Conservation (phyloP, 2,797 vertebrate genomes). For the Cetoscarus ocellatus region DNA sequence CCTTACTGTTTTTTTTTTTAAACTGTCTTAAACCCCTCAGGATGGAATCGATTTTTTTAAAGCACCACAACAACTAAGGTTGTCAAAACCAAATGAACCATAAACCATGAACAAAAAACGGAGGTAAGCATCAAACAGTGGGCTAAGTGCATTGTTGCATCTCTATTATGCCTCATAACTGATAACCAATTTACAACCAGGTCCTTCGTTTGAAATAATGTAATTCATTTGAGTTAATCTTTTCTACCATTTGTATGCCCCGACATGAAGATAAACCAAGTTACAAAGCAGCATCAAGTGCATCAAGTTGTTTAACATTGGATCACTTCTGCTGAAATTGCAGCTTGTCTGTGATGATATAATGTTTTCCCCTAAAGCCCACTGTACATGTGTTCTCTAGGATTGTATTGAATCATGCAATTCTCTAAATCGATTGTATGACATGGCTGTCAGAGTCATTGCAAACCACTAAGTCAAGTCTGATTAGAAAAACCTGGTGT, state of each 20-base stretch:
- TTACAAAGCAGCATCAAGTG: slow-evolving; percentile 42
- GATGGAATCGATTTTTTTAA: too few relatives aligned
- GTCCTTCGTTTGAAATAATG: too few relatives aligned
- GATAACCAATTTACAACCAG: too few relatives aligned
- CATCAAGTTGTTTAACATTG: slow-evolving; percentile 48
- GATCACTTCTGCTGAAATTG: slow-evolving; percentile 41
- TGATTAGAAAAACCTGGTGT: slow-evolving; percentile 78
- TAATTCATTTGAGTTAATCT: too few relatives aligned
- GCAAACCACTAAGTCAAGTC: slow-evolving; percentile 57
- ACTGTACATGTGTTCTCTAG: slow-evolving; percentile 45
- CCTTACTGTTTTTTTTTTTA: too few relatives aligned
- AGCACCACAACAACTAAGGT: too few relatives aligned
- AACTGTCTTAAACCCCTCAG: too few relatives aligned
- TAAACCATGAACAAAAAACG: too few relatives aligned
- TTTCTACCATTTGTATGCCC: neutral
- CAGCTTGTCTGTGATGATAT: slow-evolving; percentile 49
- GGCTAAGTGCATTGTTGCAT: too few relatives aligned
- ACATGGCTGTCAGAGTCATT: slow-evolving; percentile 66
- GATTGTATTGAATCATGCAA: slow-evolving; percentile 65
- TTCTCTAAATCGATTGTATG: slow-evolving; percentile 70
- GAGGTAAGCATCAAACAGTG: too few relatives aligned
- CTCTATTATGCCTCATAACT: too few relatives aligned
- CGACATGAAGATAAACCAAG: slow-evolving; percentile 22
- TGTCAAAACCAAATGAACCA: too few relatives aligned
- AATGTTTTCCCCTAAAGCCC: slow-evolving; percentile 56